Percentiles rank a stretch among this genome's conserved stretches.
These are phyloP conservation scores for Labeo rohita DNA, from an alignment of 2,113 vertebrate species.

Conservation along the genomic window DNA sequence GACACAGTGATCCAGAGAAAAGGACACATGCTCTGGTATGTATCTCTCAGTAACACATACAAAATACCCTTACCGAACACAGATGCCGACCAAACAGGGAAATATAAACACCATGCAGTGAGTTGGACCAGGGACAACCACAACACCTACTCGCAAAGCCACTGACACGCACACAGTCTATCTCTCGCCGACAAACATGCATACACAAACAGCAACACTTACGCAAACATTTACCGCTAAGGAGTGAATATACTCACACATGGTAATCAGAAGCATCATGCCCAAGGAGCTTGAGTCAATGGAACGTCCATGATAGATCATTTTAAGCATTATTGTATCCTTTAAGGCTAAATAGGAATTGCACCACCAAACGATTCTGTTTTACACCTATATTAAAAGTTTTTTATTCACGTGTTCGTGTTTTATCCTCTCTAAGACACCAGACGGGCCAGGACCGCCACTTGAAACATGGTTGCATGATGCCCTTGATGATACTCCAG, in stretches of 20 bases:
- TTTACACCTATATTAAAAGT: neutral
- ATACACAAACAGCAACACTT: slow-evolving; percentile 15
- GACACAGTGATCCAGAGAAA: neutral
- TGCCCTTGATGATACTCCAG: slow-evolving; percentile 5
- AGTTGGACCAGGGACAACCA: slow-evolving; percentile 28
- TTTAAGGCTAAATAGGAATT: neutral
- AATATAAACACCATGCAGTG: slow-evolving; percentile 38
- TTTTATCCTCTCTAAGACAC: neutral
- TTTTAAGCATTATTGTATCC: neutral
- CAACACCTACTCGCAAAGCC: slow-evolving; percentile 13
- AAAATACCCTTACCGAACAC: slow-evolving; percentile 20
- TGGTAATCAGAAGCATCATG: neutral
- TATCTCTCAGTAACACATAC: slow-evolving; percentile 9
- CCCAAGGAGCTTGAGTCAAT: neutral
- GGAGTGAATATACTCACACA: slow-evolving; percentile 7
- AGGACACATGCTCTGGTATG: slow-evolving; percentile 24
- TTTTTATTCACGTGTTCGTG: neutral
- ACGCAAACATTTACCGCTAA: neutral
- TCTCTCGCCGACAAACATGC: neutral
- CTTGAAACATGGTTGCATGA: neutral
- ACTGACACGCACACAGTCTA: neutral
- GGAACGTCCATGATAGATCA: neutral
- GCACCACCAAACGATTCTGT: neutral
- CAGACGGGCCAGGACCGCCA: neutral
- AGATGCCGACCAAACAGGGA: slow-evolving; percentile 18